These are phyloP conservation scores for Peromyscus maniculatus DNA, from an alignment of 2,113 vertebrate genomes.

Conservation along the genomic window DNA sequence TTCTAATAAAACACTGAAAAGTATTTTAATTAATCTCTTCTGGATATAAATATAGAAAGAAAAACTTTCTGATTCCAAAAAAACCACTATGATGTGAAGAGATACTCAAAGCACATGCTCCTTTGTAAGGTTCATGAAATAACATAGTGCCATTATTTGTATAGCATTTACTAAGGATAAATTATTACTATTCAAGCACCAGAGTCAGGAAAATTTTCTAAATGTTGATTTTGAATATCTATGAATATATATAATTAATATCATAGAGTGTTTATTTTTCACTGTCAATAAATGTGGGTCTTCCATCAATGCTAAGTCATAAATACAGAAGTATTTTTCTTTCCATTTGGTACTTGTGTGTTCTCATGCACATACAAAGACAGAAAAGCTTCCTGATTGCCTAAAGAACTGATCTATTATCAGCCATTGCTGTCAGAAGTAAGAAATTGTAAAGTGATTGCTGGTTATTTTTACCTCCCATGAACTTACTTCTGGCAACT, in stretches of 20 bases:
- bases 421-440: slow-evolving; percentile 34
- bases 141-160: slow-evolving; percentile 16
- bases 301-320: neutral
- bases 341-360: neutral
- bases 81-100: neutral
- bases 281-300: neutral
- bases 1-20: slow-evolving; percentile 62
- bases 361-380: neutral
- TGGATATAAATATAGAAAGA: slow-evolving; percentile 47
- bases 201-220: neutral
- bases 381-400: slow-evolving; percentile 35
- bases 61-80: slow-evolving; percentile 54
- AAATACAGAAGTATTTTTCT: slow-evolving; percentile 26
- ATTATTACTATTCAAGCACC: slow-evolving; percentile 38
- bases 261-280: slow-evolving; percentile 37
- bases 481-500: neutral
- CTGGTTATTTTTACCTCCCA: slow-evolving; percentile 29
- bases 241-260: slow-evolving; percentile 36
- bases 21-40: slow-evolving; percentile 14
- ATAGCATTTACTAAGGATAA: slow-evolving; percentile 33
- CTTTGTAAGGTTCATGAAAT: slow-evolving; percentile 1
- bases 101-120: slow-evolving; percentile 3
- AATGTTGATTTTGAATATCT: slow-evolving; percentile 48
- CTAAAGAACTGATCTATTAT: slow-evolving; percentile 43
- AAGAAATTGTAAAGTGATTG: neutral